phyloP scores from a whole-genome alignment of 2,888 invertebrate genomes.

The Theodoxus fluviatilis region DNA sequence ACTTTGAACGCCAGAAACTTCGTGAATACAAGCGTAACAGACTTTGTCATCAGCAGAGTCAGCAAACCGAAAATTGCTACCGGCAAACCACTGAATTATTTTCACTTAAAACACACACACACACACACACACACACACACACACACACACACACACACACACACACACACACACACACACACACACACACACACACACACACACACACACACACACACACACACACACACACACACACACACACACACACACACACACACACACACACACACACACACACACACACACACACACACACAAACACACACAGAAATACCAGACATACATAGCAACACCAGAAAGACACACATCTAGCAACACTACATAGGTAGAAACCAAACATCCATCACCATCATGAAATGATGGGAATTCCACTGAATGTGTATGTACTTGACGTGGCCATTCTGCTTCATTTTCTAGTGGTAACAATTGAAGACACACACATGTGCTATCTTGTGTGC shows the following conservation, averaged over 20 bases:
- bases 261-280: background rate
- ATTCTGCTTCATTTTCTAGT: too few relatives aligned
- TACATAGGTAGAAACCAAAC: background rate
- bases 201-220: slow-evolving; percentile 6
- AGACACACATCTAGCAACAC: background rate
- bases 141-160: slow-evolving; percentile 98
- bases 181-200: background rate
- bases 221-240: slow-evolving; percentile 18
- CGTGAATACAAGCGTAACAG: too few relatives aligned
- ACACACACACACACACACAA: background rate
- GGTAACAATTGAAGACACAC: too few relatives aligned
- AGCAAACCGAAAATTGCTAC: too few relatives aligned
- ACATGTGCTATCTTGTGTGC: too few relatives aligned
- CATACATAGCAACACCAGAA: background rate
- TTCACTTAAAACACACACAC: background rate
- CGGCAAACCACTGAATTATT: too few relatives aligned
- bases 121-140: background rate
- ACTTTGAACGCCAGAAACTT: too few relatives aligned
- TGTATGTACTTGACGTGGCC: too few relatives aligned
- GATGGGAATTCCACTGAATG: too few relatives aligned
- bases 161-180: slow-evolving; percentile 83
- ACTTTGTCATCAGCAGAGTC: too few relatives aligned
- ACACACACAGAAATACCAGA: background rate
- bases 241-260: slow-evolving; percentile 20
- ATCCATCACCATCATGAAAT: too few relatives aligned